Evolutionary conservation across 2,797 vertebrate species (phyloP), one percentile per base, ranked within the genome.

Genomic region (Merluccius polli): DNA sequence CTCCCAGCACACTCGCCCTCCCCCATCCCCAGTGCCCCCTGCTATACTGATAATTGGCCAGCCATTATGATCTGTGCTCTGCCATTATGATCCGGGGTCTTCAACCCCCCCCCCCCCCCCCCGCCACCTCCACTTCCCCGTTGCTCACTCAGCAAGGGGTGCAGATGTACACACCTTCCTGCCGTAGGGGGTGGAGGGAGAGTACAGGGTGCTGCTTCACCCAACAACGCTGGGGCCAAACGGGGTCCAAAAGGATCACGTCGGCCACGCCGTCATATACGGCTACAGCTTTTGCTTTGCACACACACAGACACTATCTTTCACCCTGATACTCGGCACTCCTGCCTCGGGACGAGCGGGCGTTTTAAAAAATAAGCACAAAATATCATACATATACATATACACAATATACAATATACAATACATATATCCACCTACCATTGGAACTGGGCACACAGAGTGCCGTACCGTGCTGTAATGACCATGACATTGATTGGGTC

Each of bases 41-140:
- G 80, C 78, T 83, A 76, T 79, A 67, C 87, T 90, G 89, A 92
- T 93, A 92, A 93, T 91, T 90, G 92, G 87, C 85, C 83, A 75
- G 78, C 82, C 87, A 84, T 90, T 89, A 89, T 92, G 89, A 90
- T 90, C 89, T 81, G 86, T 84, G 81, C 78, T 87, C 68, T 70
- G 38, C 79, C 79, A 82, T 78, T 13, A 41, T n/a, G n/a, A n/a
- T n/a, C n/a, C 36, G 4, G 36, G 4, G 36, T 7, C 36, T 38
- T 12, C 36, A 38, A 38, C 36, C 36, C 75, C 65, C 77, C 29
- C n/a, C n/a, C 78, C 82, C 69, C 80, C 27, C 32, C 70, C 84
- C 75, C 3, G 11, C 36, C 44, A 10, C 70, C 21, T 12, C 44
- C 52, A 59, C n/a, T 24, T 59, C 27, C 79, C 79, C 76, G 36